Evolutionary conservation across 2,113 vertebrate species (phyloP), one percentile per base, ranked within the genome.

Genomic region (Cavia aperea): DNA sequence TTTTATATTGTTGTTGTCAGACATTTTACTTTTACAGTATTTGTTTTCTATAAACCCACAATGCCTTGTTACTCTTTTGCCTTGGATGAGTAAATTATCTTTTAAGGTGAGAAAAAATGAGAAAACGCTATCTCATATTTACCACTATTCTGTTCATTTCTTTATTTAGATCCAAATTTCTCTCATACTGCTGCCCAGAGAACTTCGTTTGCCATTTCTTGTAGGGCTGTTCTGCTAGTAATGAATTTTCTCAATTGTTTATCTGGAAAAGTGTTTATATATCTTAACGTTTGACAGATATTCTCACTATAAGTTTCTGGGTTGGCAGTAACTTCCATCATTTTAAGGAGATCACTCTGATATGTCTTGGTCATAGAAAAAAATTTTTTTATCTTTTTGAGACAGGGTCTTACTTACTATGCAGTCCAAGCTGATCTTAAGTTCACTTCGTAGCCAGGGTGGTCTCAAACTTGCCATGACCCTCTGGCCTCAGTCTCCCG

Each of bases 41-140:
- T 65, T 51, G 19, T 85, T 24, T 85, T 75, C 85, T 75, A 2
- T 79, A 39, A 26, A 43, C 15, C 46, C 81, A 86, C 39, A 58
- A 39, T 18, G 1, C 56, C 19, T 77, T 75, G 36, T 43, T 86
- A 15, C 18, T 56, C 13, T 77, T 87, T 88, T 82, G 54, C 73
- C 70, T 92, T 88, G 62, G 29, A 36, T 3, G 66, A 36, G 63
- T 51, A 43, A 24, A 24, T 91, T 92, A 58, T 43, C 29, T 94
- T 72, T 92, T 56, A 77, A 89, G 29, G 36, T 86, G 73, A 70
- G 68, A 33, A 83, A 86, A 94, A 93, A 91, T 51, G 36, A 85
- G 62, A n/a, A 83, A 58, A 16, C 3, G 21, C 49, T 51, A 9
- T 63, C 72, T 93, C 51, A 65, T 75, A 75, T 77, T 93, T 86